A percentile compares a stretch with the other conserved stretches of the same genome.
phyloP scores from a whole-genome alignment of 2,797 vertebrate species.

The Pseudocheirus occidentalis region DNA sequence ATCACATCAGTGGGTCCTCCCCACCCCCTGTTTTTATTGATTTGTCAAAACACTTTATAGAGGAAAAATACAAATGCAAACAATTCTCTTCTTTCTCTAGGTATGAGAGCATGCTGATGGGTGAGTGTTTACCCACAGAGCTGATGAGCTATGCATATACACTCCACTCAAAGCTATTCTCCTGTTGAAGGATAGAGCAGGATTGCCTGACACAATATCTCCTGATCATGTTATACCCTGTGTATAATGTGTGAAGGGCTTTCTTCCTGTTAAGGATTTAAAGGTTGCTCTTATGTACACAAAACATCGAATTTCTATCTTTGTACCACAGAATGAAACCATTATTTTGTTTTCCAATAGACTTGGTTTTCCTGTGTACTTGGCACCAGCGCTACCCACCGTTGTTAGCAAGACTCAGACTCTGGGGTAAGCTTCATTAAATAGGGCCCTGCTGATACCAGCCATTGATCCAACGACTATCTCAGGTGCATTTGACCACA shows the following conservation, averaged over 20 bases:
- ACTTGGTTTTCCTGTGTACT: slow-evolving; percentile 52
- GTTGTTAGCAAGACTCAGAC: slow-evolving; percentile 79
- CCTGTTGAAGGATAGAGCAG: neutral
- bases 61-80: slow-evolving; percentile 51
- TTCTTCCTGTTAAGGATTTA: slow-evolving; percentile 68
- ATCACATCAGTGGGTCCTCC: slow-evolving; percentile 42
- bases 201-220: neutral
- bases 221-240: neutral
- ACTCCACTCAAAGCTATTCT: neutral
- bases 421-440: slow-evolving; percentile 84
- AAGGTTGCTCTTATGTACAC: slow-evolving; percentile 65
- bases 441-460: slow-evolving; percentile 84
- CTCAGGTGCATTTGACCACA: slow-evolving; percentile 75
- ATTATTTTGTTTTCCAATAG: slow-evolving; percentile 82
- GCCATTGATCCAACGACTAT: slow-evolving; percentile 84
- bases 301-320: slow-evolving; percentile 72
- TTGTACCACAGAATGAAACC: slow-evolving; percentile 81
- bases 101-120: slow-evolving; percentile 23
- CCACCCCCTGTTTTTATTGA: slow-evolving; percentile 36
- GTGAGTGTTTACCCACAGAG: slow-evolving; percentile 3
- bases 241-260: neutral
- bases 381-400: slow-evolving; percentile 78
- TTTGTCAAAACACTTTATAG: slow-evolving; percentile 57
- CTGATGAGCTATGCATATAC: accelerated
- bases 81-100: slow-evolving; percentile 4